A percentile compares a stretch with the other conserved stretches of the same genome.
Evolutionary conservation across 2,113 vertebrate species (phyloP).

Genomic region (Peromyscus polionotus): DNA sequence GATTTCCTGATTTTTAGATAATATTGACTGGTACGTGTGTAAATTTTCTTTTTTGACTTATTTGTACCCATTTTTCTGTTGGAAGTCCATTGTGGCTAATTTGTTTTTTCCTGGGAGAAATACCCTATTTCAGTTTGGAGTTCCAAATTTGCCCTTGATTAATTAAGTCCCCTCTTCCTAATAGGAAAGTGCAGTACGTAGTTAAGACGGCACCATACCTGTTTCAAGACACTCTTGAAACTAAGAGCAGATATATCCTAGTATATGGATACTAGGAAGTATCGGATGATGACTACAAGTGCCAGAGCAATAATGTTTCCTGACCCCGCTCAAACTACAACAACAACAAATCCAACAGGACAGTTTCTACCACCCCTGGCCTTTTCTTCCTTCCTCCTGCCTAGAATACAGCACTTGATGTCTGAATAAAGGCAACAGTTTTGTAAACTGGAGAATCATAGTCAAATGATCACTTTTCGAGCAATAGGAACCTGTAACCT

Average conservation of each 20-base stretch:
- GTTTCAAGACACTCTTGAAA: not conserved
- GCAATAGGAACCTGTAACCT: not conserved
- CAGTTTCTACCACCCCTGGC: not conserved
- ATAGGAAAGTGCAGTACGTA: not conserved
- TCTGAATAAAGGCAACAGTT: not conserved
- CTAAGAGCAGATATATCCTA: not conserved
- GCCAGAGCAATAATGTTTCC: not conserved
- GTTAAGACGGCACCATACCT: not conserved
- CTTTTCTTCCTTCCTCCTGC: not conserved
- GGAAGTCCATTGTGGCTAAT: not conserved
- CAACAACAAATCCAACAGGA: not conserved
- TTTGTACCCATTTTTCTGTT: not conserved
- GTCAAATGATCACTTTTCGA: not conserved
- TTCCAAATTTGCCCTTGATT: not conserved
- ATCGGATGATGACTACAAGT: not conserved
- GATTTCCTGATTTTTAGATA: not conserved
- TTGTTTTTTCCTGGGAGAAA: not conserved
- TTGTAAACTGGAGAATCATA: not conserved
- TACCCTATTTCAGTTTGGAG: not conserved
- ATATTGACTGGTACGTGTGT: not conserved
- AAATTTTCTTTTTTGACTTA: not conserved
- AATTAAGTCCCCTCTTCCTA: not conserved
- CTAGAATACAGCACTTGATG: not conserved
- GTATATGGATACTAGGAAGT: not conserved
- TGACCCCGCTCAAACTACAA: not conserved